Percentiles rank a stretch among this genome's conserved stretches.
phyloP scores from a whole-genome alignment of 2,888 invertebrate species.

The Copidosoma aretas region DNA sequence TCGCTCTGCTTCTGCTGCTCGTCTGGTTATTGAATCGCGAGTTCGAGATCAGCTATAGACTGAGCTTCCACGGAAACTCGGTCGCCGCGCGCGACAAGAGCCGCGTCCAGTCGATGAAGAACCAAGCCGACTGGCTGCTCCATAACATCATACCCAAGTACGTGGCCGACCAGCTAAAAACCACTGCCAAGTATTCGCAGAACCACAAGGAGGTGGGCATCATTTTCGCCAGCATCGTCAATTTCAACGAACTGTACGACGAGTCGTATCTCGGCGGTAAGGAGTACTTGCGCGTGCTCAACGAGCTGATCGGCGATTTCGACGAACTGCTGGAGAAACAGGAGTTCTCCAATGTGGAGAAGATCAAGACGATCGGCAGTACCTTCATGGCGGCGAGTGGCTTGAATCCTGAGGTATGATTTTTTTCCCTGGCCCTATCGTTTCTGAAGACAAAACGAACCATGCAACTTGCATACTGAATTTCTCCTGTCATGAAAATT shows the following conservation, averaged over 20 bases:
- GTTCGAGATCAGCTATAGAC: constrained; percentile 91
- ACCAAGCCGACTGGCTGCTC: constrained; percentile 94
- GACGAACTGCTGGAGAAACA: constrained; percentile 87
- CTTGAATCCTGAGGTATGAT: constrained; percentile 76
- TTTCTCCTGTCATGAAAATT: neutral
- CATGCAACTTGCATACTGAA: neutral
- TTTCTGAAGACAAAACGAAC: too few relatives aligned
- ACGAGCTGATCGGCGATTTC: constrained; percentile 95
- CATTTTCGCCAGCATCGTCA: constrained; percentile 94
- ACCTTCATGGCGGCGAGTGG: constrained; percentile 99
- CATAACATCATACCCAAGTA: constrained; percentile 97
- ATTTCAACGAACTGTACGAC: constrained; percentile 98
- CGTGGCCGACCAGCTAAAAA: constrained; percentile 91
- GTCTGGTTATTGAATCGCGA: constrained; percentile 94
- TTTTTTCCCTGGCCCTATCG: neutral
- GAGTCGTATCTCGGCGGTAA: constrained; percentile 94
- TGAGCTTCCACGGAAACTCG: constrained; percentile 91
- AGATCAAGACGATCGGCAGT: constrained; percentile 96
- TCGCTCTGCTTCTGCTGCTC: constrained; percentile 81
- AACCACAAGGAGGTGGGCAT: constrained; percentile 92
- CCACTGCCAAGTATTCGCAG: constrained; percentile 91
- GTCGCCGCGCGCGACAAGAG: constrained; percentile 89
- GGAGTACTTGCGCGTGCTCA: constrained; percentile 92
- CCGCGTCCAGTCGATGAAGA: constrained; percentile 88
- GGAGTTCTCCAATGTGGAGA: constrained; percentile 88